phyloP scores from a whole-genome alignment of 1,140 invertebrate genomes.

The Heliothis subflexa region DNA sequence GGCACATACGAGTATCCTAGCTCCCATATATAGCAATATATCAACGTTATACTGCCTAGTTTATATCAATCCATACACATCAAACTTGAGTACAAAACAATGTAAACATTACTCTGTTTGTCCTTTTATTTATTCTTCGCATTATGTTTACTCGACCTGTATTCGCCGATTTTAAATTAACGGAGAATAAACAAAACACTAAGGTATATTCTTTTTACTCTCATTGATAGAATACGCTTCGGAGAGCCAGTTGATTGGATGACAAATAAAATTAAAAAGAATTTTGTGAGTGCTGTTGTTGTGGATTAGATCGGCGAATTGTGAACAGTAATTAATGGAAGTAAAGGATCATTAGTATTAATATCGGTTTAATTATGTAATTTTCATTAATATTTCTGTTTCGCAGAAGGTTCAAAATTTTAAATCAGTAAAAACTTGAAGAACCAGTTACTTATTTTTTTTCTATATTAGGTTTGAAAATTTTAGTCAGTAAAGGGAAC shows the following conservation, averaged over 20 bases:
- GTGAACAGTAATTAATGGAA: neutral
- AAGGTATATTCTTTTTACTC: slow-evolving; percentile 15
- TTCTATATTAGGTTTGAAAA: too few relatives aligned
- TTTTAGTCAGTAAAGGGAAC: neutral
- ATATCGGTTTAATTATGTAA: neutral
- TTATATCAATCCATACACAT: neutral
- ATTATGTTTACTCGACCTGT: slow-evolving; percentile 3
- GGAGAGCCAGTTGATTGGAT: slow-evolving; percentile 11
- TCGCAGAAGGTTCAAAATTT: too few relatives aligned
- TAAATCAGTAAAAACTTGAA: too few relatives aligned
- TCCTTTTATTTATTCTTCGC: neutral
- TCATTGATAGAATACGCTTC: slow-evolving; percentile 1
- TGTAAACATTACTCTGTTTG: neutral
- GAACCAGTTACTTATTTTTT: too few relatives aligned
- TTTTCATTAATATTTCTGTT: too few relatives aligned
- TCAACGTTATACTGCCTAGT: slow-evolving; percentile 1
- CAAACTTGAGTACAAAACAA: neutral
- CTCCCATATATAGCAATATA: neutral
- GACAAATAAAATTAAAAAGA: neutral
- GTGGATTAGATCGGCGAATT: neutral
- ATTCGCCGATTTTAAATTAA: slow-evolving; percentile 4
- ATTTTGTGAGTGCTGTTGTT: neutral
- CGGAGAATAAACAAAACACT: neutral
- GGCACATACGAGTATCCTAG: neutral
- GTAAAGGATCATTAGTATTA: neutral